These are phyloP conservation scores for Galaxias olidus DNA, from an alignment of 2,797 vertebrate genomes.

Conservation along the genomic window DNA sequence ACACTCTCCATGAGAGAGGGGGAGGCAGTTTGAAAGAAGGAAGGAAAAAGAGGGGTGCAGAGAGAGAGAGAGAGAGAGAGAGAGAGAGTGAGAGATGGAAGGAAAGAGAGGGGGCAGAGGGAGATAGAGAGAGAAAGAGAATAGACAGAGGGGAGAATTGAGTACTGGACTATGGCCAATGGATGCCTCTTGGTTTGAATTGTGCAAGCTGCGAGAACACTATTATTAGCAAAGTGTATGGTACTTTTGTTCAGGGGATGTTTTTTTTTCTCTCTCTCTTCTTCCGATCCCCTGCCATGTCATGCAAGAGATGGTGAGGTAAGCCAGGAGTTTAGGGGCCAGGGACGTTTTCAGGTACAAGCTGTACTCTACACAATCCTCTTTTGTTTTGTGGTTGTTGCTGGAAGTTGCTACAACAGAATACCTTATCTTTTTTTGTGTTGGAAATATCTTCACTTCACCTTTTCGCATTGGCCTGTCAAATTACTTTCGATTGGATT, in stretches of 20 bases:
- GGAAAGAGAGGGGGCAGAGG: too few relatives aligned
- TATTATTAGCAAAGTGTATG: conserved; percentile 21
- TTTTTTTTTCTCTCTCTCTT: conserved; percentile 1
- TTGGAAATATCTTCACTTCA: too few relatives aligned
- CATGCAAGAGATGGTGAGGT: conserved; percentile 16
- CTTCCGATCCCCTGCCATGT: conserved; percentile 9
- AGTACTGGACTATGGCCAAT: conserved; percentile 21
- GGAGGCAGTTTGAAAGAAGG: too few relatives aligned
- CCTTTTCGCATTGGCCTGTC: too few relatives aligned
- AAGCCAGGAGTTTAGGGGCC: background rate
- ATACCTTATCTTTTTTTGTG: background rate
- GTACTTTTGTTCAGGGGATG: conserved; percentile 15
- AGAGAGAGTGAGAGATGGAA: background rate
- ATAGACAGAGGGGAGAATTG: too few relatives aligned
- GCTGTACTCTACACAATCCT: background rate
- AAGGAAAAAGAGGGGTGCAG: background rate
- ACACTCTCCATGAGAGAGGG: background rate
- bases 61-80: background rate
- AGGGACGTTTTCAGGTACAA: background rate
- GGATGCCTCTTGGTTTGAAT: conserved; percentile 48
- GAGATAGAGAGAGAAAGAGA: background rate
- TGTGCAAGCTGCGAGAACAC: conserved; percentile 31
- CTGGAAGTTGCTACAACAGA: background rate
- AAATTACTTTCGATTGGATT: too few relatives aligned
- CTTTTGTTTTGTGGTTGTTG: background rate